phyloP scores from a whole-genome alignment of 2,113 vertebrate genomes.

The Etia nguti region DNA sequence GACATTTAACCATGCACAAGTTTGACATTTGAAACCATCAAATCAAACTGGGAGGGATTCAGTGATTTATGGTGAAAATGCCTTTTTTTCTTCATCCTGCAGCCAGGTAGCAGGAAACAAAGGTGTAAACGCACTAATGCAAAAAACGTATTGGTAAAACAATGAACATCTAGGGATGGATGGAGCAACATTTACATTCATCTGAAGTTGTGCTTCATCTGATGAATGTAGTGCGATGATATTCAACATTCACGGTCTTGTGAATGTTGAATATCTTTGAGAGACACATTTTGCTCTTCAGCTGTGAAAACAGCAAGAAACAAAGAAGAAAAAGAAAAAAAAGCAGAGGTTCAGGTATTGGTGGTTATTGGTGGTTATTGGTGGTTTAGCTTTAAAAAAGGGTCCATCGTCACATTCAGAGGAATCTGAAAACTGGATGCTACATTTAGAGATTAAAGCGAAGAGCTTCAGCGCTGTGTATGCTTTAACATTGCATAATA shows the following conservation, averaged over 20 bases:
- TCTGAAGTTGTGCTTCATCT: not conserved
- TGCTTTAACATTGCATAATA: not conserved
- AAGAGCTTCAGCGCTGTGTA: not conserved
- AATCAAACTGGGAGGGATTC: not conserved
- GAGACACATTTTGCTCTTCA: not conserved
- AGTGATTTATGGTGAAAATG: not conserved
- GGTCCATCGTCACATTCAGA: not conserved
- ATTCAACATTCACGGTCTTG: not conserved
- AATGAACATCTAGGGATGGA: not conserved
- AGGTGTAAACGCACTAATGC: not conserved
- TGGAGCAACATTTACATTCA: not conserved
- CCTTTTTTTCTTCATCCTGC: not conserved
- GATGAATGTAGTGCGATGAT: not conserved
- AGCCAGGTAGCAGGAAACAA: not conserved
- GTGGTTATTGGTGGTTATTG: not conserved
- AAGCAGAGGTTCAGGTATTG: not conserved
- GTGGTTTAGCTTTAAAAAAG: not conserved
- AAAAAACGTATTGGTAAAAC: not conserved
- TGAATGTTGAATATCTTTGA: not conserved
- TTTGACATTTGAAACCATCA: not conserved
- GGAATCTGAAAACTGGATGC: not conserved
- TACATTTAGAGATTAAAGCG: not conserved
- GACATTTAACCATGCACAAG: not conserved
- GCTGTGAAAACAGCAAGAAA: not conserved
- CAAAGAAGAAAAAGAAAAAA: rapidly evolving